These are phyloP conservation scores for Drosophila koepferae DNA, from an alignment of 2,888 invertebrate genomes.

Conservation along the genomic window DNA sequence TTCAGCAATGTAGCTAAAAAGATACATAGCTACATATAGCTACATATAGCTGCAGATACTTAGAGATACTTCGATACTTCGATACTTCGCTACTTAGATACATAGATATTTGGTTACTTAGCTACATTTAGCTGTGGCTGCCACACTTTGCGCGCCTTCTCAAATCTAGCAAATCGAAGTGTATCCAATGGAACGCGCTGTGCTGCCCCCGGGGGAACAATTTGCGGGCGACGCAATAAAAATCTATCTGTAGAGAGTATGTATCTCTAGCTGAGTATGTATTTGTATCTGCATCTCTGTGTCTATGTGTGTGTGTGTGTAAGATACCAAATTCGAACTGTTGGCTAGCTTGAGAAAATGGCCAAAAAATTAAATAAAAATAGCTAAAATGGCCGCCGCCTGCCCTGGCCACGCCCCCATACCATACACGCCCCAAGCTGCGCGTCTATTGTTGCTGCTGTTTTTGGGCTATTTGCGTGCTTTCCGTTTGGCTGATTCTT, in stretches of 20 bases:
- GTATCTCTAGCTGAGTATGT: slow-evolving; percentile 5
- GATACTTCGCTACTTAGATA: slow-evolving; percentile 22
- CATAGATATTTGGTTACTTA: slow-evolving; percentile 14
- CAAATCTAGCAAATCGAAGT: slow-evolving; percentile 77
- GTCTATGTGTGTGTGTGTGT: slow-evolving; percentile 1
- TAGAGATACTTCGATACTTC: slow-evolving; percentile 10
- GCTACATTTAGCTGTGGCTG: slow-evolving; percentile 35
- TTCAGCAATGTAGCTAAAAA: slow-evolving; percentile 41
- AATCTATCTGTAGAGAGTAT: slow-evolving; percentile 39
- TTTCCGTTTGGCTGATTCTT: slow-evolving; percentile 65
- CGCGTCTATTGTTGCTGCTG: slow-evolving; percentile 1
- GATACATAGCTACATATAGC: slow-evolving; percentile 43
- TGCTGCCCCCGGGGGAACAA: slow-evolving; percentile 68
- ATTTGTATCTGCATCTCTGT: slow-evolving; percentile 18
- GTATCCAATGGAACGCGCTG: slow-evolving; percentile 71
- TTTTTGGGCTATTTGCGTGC: slow-evolving; percentile 42
- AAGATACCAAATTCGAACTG: background rate
- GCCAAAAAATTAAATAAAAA: slow-evolving; percentile 66
- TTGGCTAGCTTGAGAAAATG: slow-evolving; percentile 32
- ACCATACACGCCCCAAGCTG: no score
- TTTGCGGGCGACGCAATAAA: slow-evolving; percentile 64
- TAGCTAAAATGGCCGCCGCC: slow-evolving; percentile 56
- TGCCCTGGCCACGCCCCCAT: background rate
- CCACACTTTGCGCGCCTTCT: slow-evolving; percentile 53
- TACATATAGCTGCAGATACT: background rate